Evolutionary conservation across 2,888 invertebrate species (phyloP).

Genomic region (Clusia tigrina): DNA sequence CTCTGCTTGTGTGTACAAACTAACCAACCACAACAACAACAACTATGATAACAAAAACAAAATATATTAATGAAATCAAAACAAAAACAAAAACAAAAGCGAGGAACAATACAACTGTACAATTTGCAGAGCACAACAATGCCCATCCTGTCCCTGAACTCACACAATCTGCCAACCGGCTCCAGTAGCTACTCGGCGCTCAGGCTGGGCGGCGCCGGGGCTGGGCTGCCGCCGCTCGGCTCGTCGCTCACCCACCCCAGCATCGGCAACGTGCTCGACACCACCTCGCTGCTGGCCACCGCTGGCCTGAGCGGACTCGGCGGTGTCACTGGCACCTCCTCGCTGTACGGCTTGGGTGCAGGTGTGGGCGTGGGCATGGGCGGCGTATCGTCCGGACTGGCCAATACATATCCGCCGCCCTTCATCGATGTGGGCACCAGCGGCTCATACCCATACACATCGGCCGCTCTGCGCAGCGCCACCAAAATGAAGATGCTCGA

Average conservation of each 20-base stretch:
- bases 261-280: conserved; percentile 58
- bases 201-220: conserved; percentile 56
- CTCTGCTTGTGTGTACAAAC: no score
- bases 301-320: conserved; percentile 44
- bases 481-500: conserved; percentile 76
- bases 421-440: conserved; percentile 59
- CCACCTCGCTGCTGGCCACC: conserved; percentile 53
- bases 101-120: conserved; percentile 64
- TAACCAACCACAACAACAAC: conserved; percentile 18
- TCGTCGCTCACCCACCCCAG: conserved; percentile 59
- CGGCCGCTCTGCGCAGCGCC: conserved; percentile 72
- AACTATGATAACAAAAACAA: conserved; percentile 21
- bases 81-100: conserved; percentile 44
- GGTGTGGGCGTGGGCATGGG: conserved; percentile 38
- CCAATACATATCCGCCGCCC: conserved; percentile 56
- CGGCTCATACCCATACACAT: conserved; percentile 68
- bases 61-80: no score
- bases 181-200: conserved; percentile 63
- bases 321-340: conserved; percentile 53
- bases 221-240: conserved; percentile 47
- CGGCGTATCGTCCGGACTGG: conserved; percentile 53
- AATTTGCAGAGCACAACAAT: conserved; percentile 73
- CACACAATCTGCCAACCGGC: conserved; percentile 64
- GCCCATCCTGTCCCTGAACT: conserved; percentile 68
- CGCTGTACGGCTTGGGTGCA: conserved; percentile 51